phyloP scores from a whole-genome alignment of 2,797 vertebrate genomes.

The Amphiprion clarkii region DNA sequence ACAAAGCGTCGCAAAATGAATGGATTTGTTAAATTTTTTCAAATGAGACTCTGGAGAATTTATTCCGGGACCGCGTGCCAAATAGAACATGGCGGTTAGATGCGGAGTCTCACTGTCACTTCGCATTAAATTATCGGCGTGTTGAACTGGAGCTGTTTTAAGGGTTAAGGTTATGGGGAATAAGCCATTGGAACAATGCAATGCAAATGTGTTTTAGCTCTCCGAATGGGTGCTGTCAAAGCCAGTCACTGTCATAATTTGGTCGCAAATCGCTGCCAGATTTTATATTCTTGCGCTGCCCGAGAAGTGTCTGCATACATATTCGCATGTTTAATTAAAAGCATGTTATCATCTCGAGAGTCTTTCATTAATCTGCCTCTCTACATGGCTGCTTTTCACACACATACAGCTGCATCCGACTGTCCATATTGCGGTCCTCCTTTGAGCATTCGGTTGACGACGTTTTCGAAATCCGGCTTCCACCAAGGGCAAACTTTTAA shows the following conservation, averaged over 20 bases:
- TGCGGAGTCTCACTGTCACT: slow-evolving; percentile 51
- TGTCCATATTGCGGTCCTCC: slow-evolving; percentile 10
- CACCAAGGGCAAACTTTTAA: slow-evolving; percentile 62
- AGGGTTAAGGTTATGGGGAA: slow-evolving; percentile 60
- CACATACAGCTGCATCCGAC: not conserved
- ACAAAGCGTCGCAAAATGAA: slow-evolving; percentile 23
- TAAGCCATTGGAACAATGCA: slow-evolving; percentile 52
- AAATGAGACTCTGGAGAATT: slow-evolving; percentile 17
- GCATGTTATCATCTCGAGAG: not conserved
- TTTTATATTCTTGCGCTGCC: slow-evolving; percentile 22
- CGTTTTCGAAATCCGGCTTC: slow-evolving; percentile 33
- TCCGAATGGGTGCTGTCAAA: slow-evolving; percentile 56
- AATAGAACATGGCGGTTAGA: not conserved
- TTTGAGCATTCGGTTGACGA: slow-evolving; percentile 20
- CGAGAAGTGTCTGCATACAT: not conserved
- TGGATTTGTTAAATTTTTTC: not conserved
- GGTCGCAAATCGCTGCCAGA: slow-evolving; percentile 29
- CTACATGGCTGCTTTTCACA: not conserved
- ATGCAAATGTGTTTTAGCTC: slow-evolving; percentile 63
- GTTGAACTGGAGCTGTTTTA: slow-evolving; percentile 39
- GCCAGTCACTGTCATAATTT: slow-evolving; percentile 58
- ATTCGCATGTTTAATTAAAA: slow-evolving; percentile 10
- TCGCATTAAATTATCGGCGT: slow-evolving; percentile 40
- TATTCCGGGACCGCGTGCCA: slow-evolving; percentile 14
- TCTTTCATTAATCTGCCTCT: not conserved